Base-by-base conservation (phyloP, 1,140 invertebrate species). In the Leptinotarsa lineolata region DNA sequence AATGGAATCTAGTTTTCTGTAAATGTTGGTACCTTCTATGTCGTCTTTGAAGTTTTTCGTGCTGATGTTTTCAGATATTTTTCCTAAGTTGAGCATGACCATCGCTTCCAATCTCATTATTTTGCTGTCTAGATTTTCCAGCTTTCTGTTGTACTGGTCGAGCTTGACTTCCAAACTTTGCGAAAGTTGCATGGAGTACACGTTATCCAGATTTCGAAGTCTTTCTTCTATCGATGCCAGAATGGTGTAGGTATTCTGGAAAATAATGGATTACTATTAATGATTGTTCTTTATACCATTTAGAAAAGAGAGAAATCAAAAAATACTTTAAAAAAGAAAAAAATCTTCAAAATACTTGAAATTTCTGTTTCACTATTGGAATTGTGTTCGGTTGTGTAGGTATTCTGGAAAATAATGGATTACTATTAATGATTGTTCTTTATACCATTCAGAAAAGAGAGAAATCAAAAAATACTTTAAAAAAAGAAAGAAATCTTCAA, bases 81-180 rank as follows among this genome's bases (percentile, higher is more conserved):
- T 84, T 20, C 84, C 83, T 70, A 86, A 70, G 64, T 84, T 79
- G 4, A 84, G 44, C 68, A 84, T 82, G 15, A 86, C 69, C 22
- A 84, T 70, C 2, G 81, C 76, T 75, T 87, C 85, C 16, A 86
- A 70, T 68, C 84, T 77, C 4, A 78, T 77, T 44, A 90, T 80
- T 84, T 88, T 88, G 58, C 86, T 85, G 76, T 90, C 88, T 65
- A 90, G 85, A 59, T 84, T 83, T 77, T 89, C 88, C 58, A 90
- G 80, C 74, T 86, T 85, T 46, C 87, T 79, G 21, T 76, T 77
- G 61, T 85, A 81, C 68, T 84, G 82, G 18, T 86, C 84, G 15
- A 87, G 79, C 72, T 86, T 86, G 72, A 85, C 84, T n/a, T 84
- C 86, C 75, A 88, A 81, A n/a, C 83, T 84, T 18, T 84, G 81